Percentiles rank a stretch among this genome's conserved stretches.
Conservation (phyloP, 2,797 vertebrate genomes). For the Galaxias olidus region DNA sequence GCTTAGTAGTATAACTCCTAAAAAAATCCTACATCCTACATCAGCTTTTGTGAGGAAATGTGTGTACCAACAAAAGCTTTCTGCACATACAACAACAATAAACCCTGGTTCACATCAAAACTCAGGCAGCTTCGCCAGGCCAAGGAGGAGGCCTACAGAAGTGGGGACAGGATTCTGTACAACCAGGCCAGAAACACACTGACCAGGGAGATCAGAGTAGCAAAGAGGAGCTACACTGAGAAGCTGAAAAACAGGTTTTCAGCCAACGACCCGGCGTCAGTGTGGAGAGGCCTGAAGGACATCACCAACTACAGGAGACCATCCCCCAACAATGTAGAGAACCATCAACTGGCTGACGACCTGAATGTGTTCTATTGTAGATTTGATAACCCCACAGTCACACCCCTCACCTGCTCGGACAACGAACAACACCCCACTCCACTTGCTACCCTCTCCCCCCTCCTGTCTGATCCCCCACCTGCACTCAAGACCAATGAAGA, state of each 20-base stretch:
- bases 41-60: too few relatives aligned
- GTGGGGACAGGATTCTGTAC: not conserved
- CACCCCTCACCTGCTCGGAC: too few relatives aligned
- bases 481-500: not conserved
- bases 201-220: too few relatives aligned
- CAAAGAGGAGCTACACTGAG: conserved; percentile 9
- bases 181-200: conserved; percentile 15
- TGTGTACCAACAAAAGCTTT: too few relatives aligned
- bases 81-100: too few relatives aligned
- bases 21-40: too few relatives aligned
- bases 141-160: too few relatives aligned
- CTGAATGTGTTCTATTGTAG: too few relatives aligned
- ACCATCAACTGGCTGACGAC: not conserved
- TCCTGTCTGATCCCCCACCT: not conserved
- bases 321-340: not conserved
- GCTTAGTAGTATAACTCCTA: too few relatives aligned
- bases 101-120: too few relatives aligned
- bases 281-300: conserved; percentile 8
- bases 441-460: not conserved
- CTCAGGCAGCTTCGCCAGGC: too few relatives aligned
- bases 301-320: conserved; percentile 15
- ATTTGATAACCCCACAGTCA: not conserved
- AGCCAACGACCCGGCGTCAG: not conserved
- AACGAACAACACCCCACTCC: too few relatives aligned
- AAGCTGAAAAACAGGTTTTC: conserved; percentile 15